These are phyloP conservation scores for Pristionchus exspectatus DNA, from an alignment of 2,888 invertebrate genomes.

Conservation along the genomic window DNA sequence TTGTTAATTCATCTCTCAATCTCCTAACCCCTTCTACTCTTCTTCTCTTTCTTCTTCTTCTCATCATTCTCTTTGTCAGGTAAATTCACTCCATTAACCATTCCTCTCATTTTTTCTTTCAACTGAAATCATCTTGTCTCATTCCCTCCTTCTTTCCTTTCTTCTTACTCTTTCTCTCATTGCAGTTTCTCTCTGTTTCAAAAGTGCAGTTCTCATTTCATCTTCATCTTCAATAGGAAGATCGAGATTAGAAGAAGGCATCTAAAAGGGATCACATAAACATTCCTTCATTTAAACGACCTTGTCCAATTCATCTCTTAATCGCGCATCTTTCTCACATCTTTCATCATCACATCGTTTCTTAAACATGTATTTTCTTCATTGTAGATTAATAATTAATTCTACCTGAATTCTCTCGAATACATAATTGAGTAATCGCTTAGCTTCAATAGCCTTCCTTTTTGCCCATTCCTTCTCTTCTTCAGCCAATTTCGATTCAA, in stretches of 20 bases:
- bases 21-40: background rate
- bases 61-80: slow-evolving; percentile 53
- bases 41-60: slow-evolving; percentile 47
- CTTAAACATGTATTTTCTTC: background rate
- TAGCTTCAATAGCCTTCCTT: slow-evolving; percentile 58
- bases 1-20: background rate
- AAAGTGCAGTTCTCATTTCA: slow-evolving; percentile 61
- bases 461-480: slow-evolving; percentile 60
- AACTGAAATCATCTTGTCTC: background rate
- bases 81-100: background rate
- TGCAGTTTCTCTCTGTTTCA: slow-evolving; percentile 63
- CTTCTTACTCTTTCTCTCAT: slow-evolving; percentile 63
- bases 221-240: slow-evolving; percentile 61
- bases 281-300: background rate
- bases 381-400: background rate
- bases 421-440: slow-evolving; percentile 64
- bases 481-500: slow-evolving; percentile 58
- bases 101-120: slow-evolving; percentile 55
- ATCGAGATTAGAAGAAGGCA: background rate
- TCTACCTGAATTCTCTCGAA: slow-evolving; percentile 64
- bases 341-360: slow-evolving; percentile 59
- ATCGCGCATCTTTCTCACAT: slow-evolving; percentile 60
- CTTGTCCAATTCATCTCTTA: slow-evolving; percentile 60
- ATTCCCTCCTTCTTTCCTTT: slow-evolving; percentile 56
- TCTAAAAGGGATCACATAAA: background rate